Evolutionary conservation across 2,797 vertebrate genomes (phyloP), one percentile per base, ranked within the genome.

Genomic region (Dermochelys coriacea): DNA sequence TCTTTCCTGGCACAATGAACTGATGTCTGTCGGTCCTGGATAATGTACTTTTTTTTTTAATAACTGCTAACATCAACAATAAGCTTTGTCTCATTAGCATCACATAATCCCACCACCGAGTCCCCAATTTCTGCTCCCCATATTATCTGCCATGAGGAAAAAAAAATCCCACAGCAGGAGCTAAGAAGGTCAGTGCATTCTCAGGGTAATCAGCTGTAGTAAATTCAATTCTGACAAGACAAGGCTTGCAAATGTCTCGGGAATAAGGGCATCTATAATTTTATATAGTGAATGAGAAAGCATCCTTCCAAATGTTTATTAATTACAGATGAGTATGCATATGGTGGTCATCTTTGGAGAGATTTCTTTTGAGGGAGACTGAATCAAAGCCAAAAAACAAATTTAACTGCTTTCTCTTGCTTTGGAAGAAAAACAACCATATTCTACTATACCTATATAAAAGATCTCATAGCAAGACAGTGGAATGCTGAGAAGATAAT

Each of bases 151-250:
- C 87, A 89, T 90, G 64, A 71, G 86, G 93, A 93, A 94, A 97
- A 97, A 96, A 97, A 97, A 97, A 97, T 96, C 92, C 94, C 97
- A 96, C 97, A 97, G 97, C 97, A 97, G 97, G 97, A 98, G 97
- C 95, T 95, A 96, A 97, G 97, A 97, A 97, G 97, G 97, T 98
- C 98, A 98, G 93, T 94, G 96, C 97, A 97, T 98, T 98, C 98
- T 97, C 98, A 98, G 97, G 97, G 97, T 97, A 98, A 98, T 98
- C 98, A 98, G 96, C 97, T 97, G 97, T 96, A 98, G 96, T 97
- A 97, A 97, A 98, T 98, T 98, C 94, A 97, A 97, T 97, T 98
- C 96, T 97, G 97, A 97, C 97, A 98, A 97, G 97, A 97, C 96
- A 96, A 90, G 96, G 95, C 95, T 97, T 97, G 97, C 94, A 95